Conservation (phyloP, 2,797 vertebrate species). For the Falco concolor region DNA sequence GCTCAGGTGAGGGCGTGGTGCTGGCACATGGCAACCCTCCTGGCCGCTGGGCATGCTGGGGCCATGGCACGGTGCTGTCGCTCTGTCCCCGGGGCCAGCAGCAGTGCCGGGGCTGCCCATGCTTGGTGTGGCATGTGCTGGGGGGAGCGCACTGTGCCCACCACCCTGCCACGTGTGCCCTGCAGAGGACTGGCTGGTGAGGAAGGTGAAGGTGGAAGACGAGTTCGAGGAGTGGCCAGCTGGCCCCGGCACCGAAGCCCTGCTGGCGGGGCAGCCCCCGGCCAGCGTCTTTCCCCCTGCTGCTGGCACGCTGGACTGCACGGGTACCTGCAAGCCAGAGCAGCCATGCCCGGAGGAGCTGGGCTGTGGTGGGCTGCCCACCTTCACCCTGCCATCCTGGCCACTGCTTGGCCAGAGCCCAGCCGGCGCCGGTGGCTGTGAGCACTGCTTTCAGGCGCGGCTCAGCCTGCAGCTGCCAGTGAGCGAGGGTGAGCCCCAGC, state of each 20-base stretch:
- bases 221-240: slow-evolving; percentile 13
- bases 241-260: accelerated
- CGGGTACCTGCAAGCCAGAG: not conserved
- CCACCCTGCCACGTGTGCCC: not conserved
- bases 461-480: slow-evolving; percentile 21
- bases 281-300: not conserved
- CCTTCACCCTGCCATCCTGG: slow-evolving; percentile 9
- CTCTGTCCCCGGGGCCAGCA: not conserved
- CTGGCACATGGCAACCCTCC: too few species aligned
- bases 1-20: not conserved
- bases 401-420: not conserved
- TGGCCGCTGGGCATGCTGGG: not conserved
- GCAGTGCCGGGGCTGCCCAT: too few species aligned
- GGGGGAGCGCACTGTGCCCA: too few species aligned
- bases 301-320: accelerated
- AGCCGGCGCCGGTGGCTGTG: not conserved
- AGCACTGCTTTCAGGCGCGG: slow-evolving; percentile 35
- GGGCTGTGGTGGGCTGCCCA: not conserved
- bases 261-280: not conserved
- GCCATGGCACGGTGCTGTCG: not conserved
- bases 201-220: slow-evolving; percentile 51
- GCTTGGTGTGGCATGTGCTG: too few species aligned
- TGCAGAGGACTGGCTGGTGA: slow-evolving; percentile 8
- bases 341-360: not conserved
- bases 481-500: not conserved